A percentile compares a stretch with the other conserved stretches of the same genome.
These are phyloP conservation scores for Cryptocephalus primarius DNA, from an alignment of 2,888 invertebrate species.

Conservation along the genomic window DNA sequence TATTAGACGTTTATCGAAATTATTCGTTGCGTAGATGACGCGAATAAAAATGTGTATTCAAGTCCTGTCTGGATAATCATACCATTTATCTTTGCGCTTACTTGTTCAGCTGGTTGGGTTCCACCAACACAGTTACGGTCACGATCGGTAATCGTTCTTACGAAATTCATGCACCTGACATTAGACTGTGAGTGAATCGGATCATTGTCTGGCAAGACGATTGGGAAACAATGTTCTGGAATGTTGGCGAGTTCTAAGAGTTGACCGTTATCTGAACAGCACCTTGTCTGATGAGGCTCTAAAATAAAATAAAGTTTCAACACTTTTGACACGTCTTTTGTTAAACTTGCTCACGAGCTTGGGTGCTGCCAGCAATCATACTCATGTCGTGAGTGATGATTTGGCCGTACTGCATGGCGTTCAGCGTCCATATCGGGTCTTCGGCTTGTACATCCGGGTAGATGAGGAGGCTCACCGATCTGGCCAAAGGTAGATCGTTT, in stretches of 20 bases:
- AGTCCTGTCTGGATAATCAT: no score
- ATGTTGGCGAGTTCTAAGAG: slow-evolving; percentile 37
- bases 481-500: slow-evolving; percentile 53
- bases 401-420: slow-evolving; percentile 72
- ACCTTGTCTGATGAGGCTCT: slow-evolving; percentile 49
- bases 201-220: slow-evolving; percentile 43
- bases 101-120: slow-evolving; percentile 60
- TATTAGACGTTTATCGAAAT: neutral
- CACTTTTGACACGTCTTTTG: neutral
- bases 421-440: slow-evolving; percentile 63
- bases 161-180: slow-evolving; percentile 60
- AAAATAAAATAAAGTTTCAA: slow-evolving; percentile 8
- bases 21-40: no score
- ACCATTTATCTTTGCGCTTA: slow-evolving; percentile 23
- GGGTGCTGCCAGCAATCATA: slow-evolving; percentile 58
- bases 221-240: slow-evolving; percentile 43
- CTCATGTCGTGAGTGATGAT: slow-evolving; percentile 73
- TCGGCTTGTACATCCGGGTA: slow-evolving; percentile 61
- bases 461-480: slow-evolving; percentile 56
- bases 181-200: slow-evolving; percentile 44
- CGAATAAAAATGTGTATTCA: no score
- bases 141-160: slow-evolving; percentile 56
- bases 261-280: slow-evolving; percentile 50
- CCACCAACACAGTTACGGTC: slow-evolving; percentile 54
- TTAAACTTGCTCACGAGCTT: slow-evolving; percentile 55